A percentile compares a stretch with the other conserved stretches of the same genome.
These are phyloP conservation scores for Coregonus clupeaformis DNA, from an alignment of 2,113 vertebrate genomes.

Conservation along the genomic window DNA sequence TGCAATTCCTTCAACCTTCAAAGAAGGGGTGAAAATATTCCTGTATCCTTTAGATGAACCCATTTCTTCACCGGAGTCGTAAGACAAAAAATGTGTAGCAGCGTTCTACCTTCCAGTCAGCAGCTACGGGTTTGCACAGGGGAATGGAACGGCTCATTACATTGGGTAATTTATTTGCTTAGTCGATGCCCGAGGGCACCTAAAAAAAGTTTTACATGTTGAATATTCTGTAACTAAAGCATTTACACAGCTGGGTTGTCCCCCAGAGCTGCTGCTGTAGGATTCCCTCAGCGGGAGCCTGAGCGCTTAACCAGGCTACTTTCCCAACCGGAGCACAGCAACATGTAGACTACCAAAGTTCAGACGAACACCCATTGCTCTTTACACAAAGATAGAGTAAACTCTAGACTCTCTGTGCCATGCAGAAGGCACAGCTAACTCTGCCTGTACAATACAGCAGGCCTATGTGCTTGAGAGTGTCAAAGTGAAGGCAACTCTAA, in stretches of 20 bases:
- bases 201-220: conserved; percentile 22
- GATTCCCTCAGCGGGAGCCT: not conserved
- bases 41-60: not conserved
- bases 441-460: too few species aligned
- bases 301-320: not conserved
- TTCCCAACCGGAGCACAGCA: too few species aligned
- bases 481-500: not conserved
- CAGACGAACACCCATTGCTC: too few species aligned
- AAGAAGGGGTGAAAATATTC: not conserved
- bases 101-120: not conserved
- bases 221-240: conserved; percentile 23
- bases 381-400: too few species aligned
- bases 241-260: conserved; percentile 16
- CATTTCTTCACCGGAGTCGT: not conserved
- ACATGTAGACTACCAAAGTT: too few species aligned
- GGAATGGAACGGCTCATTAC: conserved; percentile 1
- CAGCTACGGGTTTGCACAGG: not conserved
- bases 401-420: too few species aligned
- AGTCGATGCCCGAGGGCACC: conserved; percentile 5
- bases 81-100: not conserved
- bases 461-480: not conserved
- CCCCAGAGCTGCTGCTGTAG: too few species aligned
- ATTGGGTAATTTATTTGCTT: not conserved
- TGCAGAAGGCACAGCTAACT: too few species aligned
- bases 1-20: not conserved